Base-by-base conservation (phyloP, 2,888 invertebrate genomes). In the Pristionchus arcanus region DNA sequence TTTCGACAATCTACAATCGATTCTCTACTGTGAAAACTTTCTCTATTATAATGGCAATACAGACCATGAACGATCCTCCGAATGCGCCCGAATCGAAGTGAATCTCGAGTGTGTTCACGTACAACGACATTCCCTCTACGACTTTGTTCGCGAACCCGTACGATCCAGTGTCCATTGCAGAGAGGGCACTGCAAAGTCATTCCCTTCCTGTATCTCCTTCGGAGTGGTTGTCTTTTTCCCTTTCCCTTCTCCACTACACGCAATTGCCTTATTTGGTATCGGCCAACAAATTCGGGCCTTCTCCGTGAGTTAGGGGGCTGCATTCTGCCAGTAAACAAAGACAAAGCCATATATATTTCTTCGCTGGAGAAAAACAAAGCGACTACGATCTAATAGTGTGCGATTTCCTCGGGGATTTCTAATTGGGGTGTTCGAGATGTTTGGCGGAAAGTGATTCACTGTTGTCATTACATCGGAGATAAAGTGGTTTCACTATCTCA, bases 111-210 rank as follows among this genome's bases (percentile, higher is more conserved):
- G 97, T 97, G 96, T 99, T 99, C 92, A 99, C 98, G 95, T 97
- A 97, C 92, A 99, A 97, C 81, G 98, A 98, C 95, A 99, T 98
- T 90, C 99, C 99, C 96, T 99, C 99, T 94, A 99, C 97, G 91
- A 99, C 98, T 96, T 98, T 97, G 95, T 98, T 97, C 90, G 97
- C 97, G 95, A 97, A 98, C 94, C 97, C 97, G 95, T 98, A 98
- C 96, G 94, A 92, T 42, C 87, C 71, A 55, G 87, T 91, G 55
- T 93, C 93, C 21, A 89, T 89, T 13, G 89, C 15, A 9, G 55
- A 28, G 15, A 88, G 53, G 3, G 74, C 87, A 53, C 87, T 88
- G 55, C 34, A 55, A 88, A 49, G 11, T 49, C 42, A 49, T 49
- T 49, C 42, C 42, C 42, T 0, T 3, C 42, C 9, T 49, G 42